Conservation (phyloP, 2,888 invertebrate species). For the Venusia cambrica region DNA sequence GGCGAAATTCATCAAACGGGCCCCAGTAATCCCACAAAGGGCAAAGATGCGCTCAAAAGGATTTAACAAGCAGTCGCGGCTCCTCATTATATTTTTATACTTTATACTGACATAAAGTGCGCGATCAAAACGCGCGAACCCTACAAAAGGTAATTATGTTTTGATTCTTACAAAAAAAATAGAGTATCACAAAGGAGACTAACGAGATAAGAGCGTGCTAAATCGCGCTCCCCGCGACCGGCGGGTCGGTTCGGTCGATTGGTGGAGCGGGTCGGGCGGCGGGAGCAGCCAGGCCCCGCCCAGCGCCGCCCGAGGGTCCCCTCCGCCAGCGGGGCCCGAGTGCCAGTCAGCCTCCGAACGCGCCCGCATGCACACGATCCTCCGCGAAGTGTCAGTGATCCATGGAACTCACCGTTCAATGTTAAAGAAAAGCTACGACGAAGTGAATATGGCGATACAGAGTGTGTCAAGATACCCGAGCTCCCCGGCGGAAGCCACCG, state of each 20-base stretch:
- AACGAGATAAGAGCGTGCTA: slow-evolving; percentile 82
- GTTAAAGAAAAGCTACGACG: slow-evolving; percentile 82
- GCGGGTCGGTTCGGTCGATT: slow-evolving; percentile 78
- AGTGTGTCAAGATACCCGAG: slow-evolving; percentile 84
- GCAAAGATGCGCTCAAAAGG: slow-evolving; percentile 70
- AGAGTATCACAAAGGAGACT: slow-evolving; percentile 80
- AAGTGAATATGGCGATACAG: slow-evolving; percentile 86
- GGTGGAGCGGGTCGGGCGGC: slow-evolving; percentile 64
- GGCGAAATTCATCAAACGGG: slow-evolving; percentile 51
- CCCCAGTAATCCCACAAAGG: slow-evolving; percentile 70
- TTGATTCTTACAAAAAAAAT: slow-evolving; percentile 79
- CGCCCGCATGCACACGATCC: slow-evolving; percentile 77
- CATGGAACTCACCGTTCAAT: slow-evolving; percentile 81
- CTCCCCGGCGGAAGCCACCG: slow-evolving; percentile 84
- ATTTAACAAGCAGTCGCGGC: slow-evolving; percentile 77
- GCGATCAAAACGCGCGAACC: slow-evolving; percentile 79
- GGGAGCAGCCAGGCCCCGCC: slow-evolving; percentile 37
- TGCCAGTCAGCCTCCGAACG: slow-evolving; percentile 76
- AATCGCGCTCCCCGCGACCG: slow-evolving; percentile 71
- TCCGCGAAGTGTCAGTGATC: slow-evolving; percentile 65
- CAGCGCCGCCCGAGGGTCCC: slow-evolving; percentile 44
- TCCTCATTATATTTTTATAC: slow-evolving; percentile 80
- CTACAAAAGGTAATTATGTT: slow-evolving; percentile 82
- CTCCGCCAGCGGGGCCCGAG: slow-evolving; percentile 34
- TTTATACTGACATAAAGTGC: slow-evolving; percentile 76